A percentile compares a stretch with the other conserved stretches of the same genome.
These are phyloP conservation scores for Leucania comma DNA, from an alignment of 2,888 invertebrate species.

Conservation along the genomic window DNA sequence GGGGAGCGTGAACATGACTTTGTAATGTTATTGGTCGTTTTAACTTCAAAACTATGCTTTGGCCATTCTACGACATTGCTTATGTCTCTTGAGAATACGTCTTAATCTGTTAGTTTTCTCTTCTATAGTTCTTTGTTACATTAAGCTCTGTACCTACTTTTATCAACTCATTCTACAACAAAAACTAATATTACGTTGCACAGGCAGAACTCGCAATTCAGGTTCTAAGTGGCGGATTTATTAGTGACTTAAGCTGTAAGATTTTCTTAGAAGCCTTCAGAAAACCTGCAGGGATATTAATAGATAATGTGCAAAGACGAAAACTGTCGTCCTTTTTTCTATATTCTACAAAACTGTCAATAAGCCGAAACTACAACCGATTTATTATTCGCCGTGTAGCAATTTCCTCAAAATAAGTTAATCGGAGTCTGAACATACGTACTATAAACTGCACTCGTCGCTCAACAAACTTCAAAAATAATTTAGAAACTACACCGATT, in stretches of 20 bases:
- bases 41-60: background rate
- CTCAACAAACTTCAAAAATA: slow-evolving; percentile 18
- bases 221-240: background rate
- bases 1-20: background rate
- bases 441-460: background rate
- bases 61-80: too few species aligned
- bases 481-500: slow-evolving; percentile 1
- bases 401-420: slow-evolving; percentile 5
- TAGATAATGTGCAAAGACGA: background rate
- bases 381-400: background rate
- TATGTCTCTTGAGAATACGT: too few species aligned
- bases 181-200: too few species aligned
- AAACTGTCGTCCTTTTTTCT: too few species aligned
- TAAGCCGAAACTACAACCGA: background rate
- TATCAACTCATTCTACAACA: background rate
- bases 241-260: background rate
- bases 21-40: background rate
- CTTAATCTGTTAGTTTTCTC: background rate
- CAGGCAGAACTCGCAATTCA: background rate
- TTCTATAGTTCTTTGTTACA: background rate
- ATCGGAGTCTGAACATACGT: slow-evolving; percentile 17
- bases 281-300: too few species aligned
- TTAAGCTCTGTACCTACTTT: background rate
- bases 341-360: too few species aligned
- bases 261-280: background rate